Base-by-base conservation (phyloP, 2,113 vertebrate species). In the Phrynosoma blainvillii region DNA sequence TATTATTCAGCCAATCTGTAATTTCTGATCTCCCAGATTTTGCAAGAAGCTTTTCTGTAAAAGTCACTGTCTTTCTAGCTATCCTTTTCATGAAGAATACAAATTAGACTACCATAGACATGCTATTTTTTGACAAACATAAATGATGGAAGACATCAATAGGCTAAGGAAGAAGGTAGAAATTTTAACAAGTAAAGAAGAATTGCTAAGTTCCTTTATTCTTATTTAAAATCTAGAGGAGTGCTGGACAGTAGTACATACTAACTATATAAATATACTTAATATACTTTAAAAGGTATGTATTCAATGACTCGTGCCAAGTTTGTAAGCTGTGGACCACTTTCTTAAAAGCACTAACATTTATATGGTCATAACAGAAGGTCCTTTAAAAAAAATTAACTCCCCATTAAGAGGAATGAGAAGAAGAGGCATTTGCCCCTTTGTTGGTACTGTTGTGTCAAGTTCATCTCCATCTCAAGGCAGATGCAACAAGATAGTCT, bases 211-310 rank as follows among this genome's bases (percentile, higher is more conserved):
- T 18, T 23, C 23, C 18, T 73, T 79, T 36, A 18, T 27, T 40
- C 78, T 86, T 68, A 75, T 65, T 87, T 94, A 89, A 94, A 95
- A 93, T 90, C 90, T 70, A 95, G 83, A 93, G 79, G 54, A 81
- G 84, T 8, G 65, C 92, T 91, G 84, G 91, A 87, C 91, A 94
- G 71, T 91, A 90, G 83, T 89, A 88, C 79, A 91, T 65, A 94
- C 93, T 94, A 94, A 90, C 92, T 89, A 90, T 87, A 93, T 90
- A 93, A 96, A 94, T 93, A 95, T 91, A 94, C 80, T 95, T 92
- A 93, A 94, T 93, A 93, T 87, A 90, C 81, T 93, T 90, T 89
- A 94, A 95, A 93, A 90, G 87, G 77, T 84, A 89, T 80, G 93
- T 85, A 93, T 85, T 94, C 93, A 94, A 93, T 91, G 93, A 90